Percentiles rank a stretch among this genome's conserved stretches.
Conservation (phyloP, 1,140 invertebrate species). For the Drosophila sechellia region DNA sequence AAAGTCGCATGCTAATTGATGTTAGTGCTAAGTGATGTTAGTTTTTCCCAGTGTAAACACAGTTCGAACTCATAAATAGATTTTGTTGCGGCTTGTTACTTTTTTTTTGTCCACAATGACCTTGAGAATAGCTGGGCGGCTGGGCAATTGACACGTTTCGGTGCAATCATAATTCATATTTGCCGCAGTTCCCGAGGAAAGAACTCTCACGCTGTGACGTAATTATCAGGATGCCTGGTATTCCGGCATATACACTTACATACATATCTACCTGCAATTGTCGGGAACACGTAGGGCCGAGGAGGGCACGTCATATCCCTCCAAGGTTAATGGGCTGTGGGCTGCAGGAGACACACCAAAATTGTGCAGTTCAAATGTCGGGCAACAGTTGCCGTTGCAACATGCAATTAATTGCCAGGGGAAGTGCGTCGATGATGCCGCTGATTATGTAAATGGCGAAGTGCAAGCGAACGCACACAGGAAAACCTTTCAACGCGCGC, state of each 20-base stretch:
- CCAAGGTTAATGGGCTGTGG: slow-evolving; percentile 64
- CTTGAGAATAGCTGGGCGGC: slow-evolving; percentile 56
- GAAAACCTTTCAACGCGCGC: slow-evolving; percentile 75
- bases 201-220: slow-evolving; percentile 55
- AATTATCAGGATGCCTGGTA: slow-evolving; percentile 58
- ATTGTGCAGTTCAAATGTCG: slow-evolving; percentile 31
- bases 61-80: slow-evolving; percentile 5
- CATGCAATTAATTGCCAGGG: slow-evolving; percentile 61
- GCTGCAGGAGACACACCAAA: not conserved
- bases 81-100: slow-evolving; percentile 10
- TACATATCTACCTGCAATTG: slow-evolving; percentile 64
- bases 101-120: slow-evolving; percentile 73
- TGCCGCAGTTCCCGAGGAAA: slow-evolving; percentile 34
- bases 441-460: slow-evolving; percentile 55
- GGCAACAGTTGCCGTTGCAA: slow-evolving; percentile 46
- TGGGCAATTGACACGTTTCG: slow-evolving; percentile 74
- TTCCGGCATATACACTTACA: not conserved
- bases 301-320: slow-evolving; percentile 26
- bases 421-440: slow-evolving; percentile 27
- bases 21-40: too few species aligned
- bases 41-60: slow-evolving; percentile 2
- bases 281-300: slow-evolving; percentile 53
- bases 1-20: too few species aligned
- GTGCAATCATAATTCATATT: slow-evolving; percentile 79
- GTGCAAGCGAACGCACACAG: slow-evolving; percentile 51